A percentile compares a stretch with the other conserved stretches of the same genome.
Evolutionary conservation across 1,140 invertebrate species (phyloP).

Genomic region (Drepana arcuata): DNA sequence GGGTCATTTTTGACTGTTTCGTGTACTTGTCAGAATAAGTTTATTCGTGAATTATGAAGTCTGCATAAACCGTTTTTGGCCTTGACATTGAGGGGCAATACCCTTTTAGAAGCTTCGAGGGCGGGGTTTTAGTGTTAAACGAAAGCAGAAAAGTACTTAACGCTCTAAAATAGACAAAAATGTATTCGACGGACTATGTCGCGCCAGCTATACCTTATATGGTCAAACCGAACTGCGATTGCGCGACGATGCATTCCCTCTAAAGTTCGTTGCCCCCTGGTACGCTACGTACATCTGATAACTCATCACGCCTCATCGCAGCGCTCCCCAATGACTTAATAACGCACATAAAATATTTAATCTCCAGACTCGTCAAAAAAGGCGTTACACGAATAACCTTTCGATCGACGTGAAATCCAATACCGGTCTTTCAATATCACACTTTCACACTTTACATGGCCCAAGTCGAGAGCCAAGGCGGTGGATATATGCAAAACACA

Average conservation of each 20-base stretch:
- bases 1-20: neutral
- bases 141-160: too few relatives aligned
- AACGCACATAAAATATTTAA: too few relatives aligned
- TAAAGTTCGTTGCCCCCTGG: constrained; percentile 54
- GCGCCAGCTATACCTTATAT: constrained; percentile 60
- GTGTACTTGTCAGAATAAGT: constrained; percentile 3
- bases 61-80: too few relatives aligned
- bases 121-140: too few relatives aligned
- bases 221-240: constrained; percentile 58
- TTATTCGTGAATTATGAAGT: too few relatives aligned
- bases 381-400: constrained; percentile 52
- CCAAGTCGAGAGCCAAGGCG: too few relatives aligned
- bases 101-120: too few relatives aligned
- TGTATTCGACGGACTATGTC: constrained; percentile 32
- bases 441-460: constrained; percentile 14
- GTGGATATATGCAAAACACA: too few relatives aligned
- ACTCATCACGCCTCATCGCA: constrained; percentile 14
- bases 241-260: constrained; percentile 51
- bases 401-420: constrained; percentile 62
- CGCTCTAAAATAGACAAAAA: constrained; percentile 52
- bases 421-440: constrained; percentile 28
- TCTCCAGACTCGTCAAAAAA: constrained; percentile 44
- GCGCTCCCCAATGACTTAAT: too few relatives aligned
- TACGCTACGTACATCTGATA: constrained; percentile 27
- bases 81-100: constrained; percentile 35